Conservation (phyloP, 1,140 invertebrate genomes). For the Drosophila repleta region DNA sequence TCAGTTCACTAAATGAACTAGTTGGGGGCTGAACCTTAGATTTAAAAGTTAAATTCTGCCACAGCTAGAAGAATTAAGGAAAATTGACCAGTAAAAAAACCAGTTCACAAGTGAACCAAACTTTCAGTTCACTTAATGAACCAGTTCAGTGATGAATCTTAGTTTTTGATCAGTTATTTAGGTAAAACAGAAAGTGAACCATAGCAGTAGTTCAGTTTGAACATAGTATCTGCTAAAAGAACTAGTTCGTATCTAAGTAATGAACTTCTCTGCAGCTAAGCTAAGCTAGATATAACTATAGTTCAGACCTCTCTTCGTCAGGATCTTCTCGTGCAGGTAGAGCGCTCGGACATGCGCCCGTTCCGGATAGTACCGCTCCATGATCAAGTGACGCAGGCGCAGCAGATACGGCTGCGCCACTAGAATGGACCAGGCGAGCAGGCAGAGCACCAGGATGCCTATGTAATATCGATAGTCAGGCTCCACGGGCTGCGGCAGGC, state of each 20-base stretch:
- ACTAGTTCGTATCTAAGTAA: background rate
- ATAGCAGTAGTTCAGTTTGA: too few relatives aligned
- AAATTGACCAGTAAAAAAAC: too few relatives aligned
- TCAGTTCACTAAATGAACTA: too few relatives aligned
- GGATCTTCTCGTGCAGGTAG: constrained; percentile 87
- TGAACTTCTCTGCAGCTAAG: background rate
- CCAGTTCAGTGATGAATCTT: too few relatives aligned
- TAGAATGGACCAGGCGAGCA: constrained; percentile 88
- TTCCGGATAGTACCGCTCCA: constrained; percentile 90
- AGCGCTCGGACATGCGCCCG: constrained; percentile 88
- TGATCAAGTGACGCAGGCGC: constrained; percentile 89
- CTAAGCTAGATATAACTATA: background rate
- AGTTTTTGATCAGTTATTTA: too few relatives aligned
- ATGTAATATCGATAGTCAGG: constrained; percentile 88
- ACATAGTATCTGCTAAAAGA: too few relatives aligned
- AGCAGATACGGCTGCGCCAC: constrained; percentile 92
- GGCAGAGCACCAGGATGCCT: constrained; percentile 87
- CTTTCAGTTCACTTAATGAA: too few relatives aligned
- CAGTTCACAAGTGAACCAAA: too few relatives aligned
- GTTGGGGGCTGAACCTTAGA: too few relatives aligned
- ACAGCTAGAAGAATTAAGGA: too few relatives aligned
- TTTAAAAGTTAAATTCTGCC: too few relatives aligned
- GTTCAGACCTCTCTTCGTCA: background rate
- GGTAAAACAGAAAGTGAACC: too few relatives aligned
- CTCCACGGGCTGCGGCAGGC: constrained; percentile 88